These are phyloP conservation scores for Papilio protenor DNA, from an alignment of 2,888 invertebrate genomes.

Conservation along the genomic window DNA sequence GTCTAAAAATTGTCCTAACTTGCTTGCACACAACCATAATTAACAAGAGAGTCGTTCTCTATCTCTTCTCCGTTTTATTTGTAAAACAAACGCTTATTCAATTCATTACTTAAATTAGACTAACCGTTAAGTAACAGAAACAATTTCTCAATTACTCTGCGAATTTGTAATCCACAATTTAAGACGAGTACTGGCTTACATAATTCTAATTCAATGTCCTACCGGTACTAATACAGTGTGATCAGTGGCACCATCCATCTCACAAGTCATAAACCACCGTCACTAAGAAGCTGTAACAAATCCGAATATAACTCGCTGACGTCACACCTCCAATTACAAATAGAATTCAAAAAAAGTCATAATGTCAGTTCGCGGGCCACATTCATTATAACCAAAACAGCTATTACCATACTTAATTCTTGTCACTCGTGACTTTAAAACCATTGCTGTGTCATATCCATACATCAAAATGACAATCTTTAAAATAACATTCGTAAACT, in stretches of 20 bases:
- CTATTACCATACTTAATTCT: constrained; percentile 67
- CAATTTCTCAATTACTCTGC: neutral
- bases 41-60: too few species aligned
- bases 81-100: too few species aligned
- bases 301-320: constrained; percentile 49
- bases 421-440: constrained; percentile 69
- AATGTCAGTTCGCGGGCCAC: constrained; percentile 71
- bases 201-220: neutral
- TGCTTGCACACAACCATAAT: too few species aligned
- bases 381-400: constrained; percentile 64
- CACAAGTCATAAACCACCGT: constrained; percentile 47
- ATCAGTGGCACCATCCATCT: neutral
- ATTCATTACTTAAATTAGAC: too few species aligned
- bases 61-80: too few species aligned
- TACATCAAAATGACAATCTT: constrained; percentile 57
- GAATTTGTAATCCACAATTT: neutral
- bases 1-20: too few species aligned
- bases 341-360: constrained; percentile 62
- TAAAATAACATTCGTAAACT: neutral
- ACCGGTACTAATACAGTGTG: neutral
- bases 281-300: constrained; percentile 44
- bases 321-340: constrained; percentile 61
- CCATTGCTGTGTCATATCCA: constrained; percentile 64
- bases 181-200: neutral
- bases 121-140: neutral